phyloP scores from a whole-genome alignment of 1,140 invertebrate species.

The Adoxophyes honmai region DNA sequence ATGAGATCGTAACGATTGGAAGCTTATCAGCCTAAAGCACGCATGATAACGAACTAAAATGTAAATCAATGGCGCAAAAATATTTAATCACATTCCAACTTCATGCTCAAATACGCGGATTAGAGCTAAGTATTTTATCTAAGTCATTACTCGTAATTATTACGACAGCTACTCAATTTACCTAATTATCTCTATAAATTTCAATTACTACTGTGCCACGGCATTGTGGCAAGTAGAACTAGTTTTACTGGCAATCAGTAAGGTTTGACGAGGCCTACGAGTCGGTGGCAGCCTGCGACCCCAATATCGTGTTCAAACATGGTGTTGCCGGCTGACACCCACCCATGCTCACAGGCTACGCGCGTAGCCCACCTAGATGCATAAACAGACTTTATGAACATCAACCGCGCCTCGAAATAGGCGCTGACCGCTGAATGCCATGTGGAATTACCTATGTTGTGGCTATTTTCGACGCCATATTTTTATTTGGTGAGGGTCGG shows the following conservation, averaged over 20 bases:
- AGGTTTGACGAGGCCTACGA: conserved; percentile 12
- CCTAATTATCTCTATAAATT: neutral
- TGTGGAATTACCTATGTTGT: neutral
- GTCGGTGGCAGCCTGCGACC: conserved; percentile 1
- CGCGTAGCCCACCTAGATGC: conserved; percentile 8
- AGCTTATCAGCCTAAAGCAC: neutral
- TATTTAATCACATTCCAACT: neutral
- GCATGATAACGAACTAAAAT: neutral
- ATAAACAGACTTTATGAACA: conserved; percentile 2
- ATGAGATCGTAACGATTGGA: neutral
- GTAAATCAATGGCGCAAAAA: neutral
- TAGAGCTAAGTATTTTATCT: neutral
- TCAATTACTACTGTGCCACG: neutral
- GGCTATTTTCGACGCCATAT: too few relatives aligned
- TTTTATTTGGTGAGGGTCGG: too few relatives aligned
- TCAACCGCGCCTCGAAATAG: conserved; percentile 5
- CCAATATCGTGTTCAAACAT: conserved; percentile 12
- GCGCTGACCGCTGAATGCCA: conserved; percentile 8
- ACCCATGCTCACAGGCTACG: neutral
- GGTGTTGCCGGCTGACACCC: neutral
- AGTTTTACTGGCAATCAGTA: neutral
- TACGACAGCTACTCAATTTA: neutral
- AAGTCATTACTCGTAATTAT: neutral
- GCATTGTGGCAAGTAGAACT: too few relatives aligned
- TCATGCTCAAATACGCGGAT: neutral